These are phyloP conservation scores for Lepisosteus osseus DNA, from an alignment of 2,113 vertebrate species.

Conservation along the genomic window DNA sequence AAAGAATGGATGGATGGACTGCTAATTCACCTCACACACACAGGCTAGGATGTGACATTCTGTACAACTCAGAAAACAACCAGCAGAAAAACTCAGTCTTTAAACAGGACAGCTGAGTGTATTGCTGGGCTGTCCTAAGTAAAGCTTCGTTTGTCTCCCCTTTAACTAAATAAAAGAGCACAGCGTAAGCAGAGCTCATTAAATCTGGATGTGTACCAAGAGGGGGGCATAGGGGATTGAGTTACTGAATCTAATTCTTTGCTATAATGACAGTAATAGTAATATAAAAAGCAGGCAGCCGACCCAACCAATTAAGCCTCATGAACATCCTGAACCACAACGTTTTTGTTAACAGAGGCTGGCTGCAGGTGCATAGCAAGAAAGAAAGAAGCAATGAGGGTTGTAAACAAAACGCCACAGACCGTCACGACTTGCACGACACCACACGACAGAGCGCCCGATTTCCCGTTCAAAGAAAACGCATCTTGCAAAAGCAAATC, in stretches of 20 bases:
- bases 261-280: neutral
- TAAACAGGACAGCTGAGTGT: too few relatives aligned
- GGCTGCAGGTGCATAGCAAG: slow-evolving; percentile 27
- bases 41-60: too few relatives aligned
- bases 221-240: neutral
- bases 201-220: slow-evolving; percentile 24
- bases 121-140: too few relatives aligned
- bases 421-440: too few relatives aligned
- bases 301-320: slow-evolving; percentile 29
- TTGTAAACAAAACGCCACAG: neutral
- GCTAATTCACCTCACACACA: too few relatives aligned
- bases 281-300: slow-evolving; percentile 23
- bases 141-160: slow-evolving; percentile 16
- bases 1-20: too few relatives aligned
- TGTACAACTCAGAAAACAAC: too few relatives aligned
- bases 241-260: slow-evolving; percentile 32
- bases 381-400: neutral
- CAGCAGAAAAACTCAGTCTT: too few relatives aligned
- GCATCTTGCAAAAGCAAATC: too few relatives aligned
- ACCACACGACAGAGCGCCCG: neutral
- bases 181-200: slow-evolving; percentile 22
- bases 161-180: neutral
- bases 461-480: too few relatives aligned
- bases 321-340: neutral
- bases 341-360: neutral